These are phyloP conservation scores for Lutjanus campechanus DNA, from an alignment of 2,797 vertebrate genomes.

Conservation along the genomic window DNA sequence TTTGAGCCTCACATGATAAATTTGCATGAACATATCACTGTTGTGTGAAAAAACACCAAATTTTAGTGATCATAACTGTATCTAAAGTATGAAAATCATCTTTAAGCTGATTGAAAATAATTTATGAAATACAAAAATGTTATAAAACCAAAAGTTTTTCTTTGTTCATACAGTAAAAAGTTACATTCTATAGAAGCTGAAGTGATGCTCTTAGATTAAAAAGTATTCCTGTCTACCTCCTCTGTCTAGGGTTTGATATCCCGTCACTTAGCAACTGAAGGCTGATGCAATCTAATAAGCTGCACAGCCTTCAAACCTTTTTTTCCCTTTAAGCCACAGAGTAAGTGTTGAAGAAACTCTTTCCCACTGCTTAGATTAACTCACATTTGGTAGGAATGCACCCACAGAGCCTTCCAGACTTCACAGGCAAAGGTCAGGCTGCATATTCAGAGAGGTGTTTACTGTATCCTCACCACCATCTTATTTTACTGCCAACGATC, in stretches of 20 bases:
- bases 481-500: conserved; percentile 22
- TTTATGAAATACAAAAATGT: not conserved
- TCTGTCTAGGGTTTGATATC: conserved; percentile 25
- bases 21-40: not conserved
- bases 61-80: not conserved
- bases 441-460: conserved; percentile 42
- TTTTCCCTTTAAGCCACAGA: conserved; percentile 25
- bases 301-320: conserved; percentile 31
- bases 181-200: not conserved
- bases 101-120: not conserved
- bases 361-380: conserved; percentile 19
- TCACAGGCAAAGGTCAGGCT: conserved; percentile 39
- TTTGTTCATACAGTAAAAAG: not conserved
- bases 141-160: not conserved
- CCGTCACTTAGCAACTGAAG: conserved; percentile 61
- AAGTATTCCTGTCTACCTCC: conserved; percentile 1
- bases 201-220: not conserved
- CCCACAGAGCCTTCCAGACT: conserved; percentile 26
- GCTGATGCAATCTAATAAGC: conserved; percentile 38
- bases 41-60: no score
- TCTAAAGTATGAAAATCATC: not conserved
- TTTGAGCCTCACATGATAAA: not conserved
- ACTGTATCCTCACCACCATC: conserved; percentile 9
- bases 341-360: conserved; percentile 29
- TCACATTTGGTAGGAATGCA: conserved; percentile 25